These are phyloP conservation scores for Subacronicta megacephala DNA, from an alignment of 2,888 invertebrate species.

Conservation along the genomic window DNA sequence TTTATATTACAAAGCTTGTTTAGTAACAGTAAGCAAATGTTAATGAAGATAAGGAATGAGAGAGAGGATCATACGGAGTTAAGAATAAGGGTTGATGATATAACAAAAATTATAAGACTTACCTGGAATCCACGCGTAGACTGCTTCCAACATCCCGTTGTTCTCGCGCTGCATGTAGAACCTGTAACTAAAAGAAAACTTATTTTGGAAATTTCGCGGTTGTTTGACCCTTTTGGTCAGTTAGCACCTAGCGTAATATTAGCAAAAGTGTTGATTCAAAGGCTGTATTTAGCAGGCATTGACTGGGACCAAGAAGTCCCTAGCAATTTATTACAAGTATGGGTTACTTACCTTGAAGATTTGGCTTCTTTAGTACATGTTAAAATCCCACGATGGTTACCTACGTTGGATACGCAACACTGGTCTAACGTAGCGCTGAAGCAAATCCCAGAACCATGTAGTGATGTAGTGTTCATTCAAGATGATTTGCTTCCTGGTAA, in stretches of 20 bases:
- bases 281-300: neutral
- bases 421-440: too few species aligned
- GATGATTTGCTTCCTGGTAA: too few species aligned
- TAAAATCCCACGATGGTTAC: constrained; percentile 11
- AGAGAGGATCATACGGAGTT: too few species aligned
- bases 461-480: too few species aligned
- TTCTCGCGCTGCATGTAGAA: neutral
- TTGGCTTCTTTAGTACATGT: neutral
- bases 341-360: constrained; percentile 3
- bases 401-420: too few species aligned
- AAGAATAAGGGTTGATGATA: constrained; percentile 1
- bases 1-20: constrained; percentile 61
- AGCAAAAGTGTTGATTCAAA: constrained; percentile 3
- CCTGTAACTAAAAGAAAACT: constrained; percentile 23
- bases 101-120: constrained; percentile 12
- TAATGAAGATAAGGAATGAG: too few species aligned
- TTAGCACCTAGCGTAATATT: constrained; percentile 2
- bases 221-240: constrained; percentile 14
- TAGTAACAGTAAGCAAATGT: too few species aligned
- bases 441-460: too few species aligned
- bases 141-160: constrained; percentile 10
- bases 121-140: constrained; percentile 6
- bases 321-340: constrained; percentile 1
- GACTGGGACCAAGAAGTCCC: constrained; percentile 4
- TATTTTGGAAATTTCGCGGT: constrained; percentile 8